Evolutionary conservation across 1,140 invertebrate species (phyloP).

Genomic region (Anthonomus grandis): DNA sequence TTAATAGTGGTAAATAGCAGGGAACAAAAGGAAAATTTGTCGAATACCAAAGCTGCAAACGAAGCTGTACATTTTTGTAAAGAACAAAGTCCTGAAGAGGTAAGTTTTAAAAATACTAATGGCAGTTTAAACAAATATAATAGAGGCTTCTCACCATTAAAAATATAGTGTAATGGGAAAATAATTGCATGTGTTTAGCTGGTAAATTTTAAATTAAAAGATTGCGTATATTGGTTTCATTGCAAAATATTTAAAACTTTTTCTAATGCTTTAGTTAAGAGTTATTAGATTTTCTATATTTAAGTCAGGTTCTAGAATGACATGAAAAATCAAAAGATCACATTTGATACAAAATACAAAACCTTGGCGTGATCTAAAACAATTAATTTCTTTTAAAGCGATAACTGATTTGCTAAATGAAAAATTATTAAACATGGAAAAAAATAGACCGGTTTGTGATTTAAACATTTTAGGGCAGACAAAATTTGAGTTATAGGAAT

Average conservation of each 20-base stretch:
- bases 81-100: too few species aligned
- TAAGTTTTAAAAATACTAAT: too few species aligned
- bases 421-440: neutral
- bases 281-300: neutral
- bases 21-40: too few species aligned
- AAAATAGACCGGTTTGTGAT: neutral
- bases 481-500: neutral
- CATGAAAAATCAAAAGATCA: too few species aligned
- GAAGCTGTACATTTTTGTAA: too few species aligned
- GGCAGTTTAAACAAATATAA: too few species aligned
- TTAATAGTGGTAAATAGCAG: too few species aligned
- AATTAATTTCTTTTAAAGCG: too few species aligned
- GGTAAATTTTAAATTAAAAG: neutral
- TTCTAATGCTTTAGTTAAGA: neutral
- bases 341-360: neutral
- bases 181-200: neutral
- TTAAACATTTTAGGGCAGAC: neutral
- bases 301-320: neutral
- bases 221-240: too few species aligned
- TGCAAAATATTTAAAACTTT: neutral
- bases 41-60: too few species aligned
- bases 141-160: too few species aligned
- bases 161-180: neutral
- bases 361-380: neutral
- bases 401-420: neutral